Percentiles rank a stretch among this genome's conserved stretches.
Evolutionary conservation across 2,797 vertebrate genomes (phyloP).

Genomic region (Chromis chromis): DNA sequence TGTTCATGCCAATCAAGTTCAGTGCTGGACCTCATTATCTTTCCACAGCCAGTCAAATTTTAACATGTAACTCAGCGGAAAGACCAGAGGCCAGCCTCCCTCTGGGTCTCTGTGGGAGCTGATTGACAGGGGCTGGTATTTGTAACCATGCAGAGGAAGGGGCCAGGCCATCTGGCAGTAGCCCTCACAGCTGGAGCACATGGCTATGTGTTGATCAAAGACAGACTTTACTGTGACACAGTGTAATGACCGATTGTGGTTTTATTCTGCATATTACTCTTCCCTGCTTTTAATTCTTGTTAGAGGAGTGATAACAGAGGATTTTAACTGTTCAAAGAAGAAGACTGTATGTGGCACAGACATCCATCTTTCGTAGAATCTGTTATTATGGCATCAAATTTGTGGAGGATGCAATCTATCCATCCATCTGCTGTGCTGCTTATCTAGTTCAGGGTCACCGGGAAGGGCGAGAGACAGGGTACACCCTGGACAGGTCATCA

Average conservation of each 20-base stretch:
- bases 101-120: slow-evolving; percentile 62
- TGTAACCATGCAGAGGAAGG: slow-evolving; percentile 71
- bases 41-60: slow-evolving; percentile 42
- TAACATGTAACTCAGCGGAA: slow-evolving; percentile 49
- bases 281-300: slow-evolving; percentile 15
- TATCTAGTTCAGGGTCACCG: slow-evolving; percentile 28
- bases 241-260: slow-evolving; percentile 32
- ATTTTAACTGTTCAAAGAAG: slow-evolving; percentile 5
- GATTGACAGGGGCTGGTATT: slow-evolving; percentile 82
- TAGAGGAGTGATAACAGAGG: not conserved
- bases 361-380: slow-evolving; percentile 5
- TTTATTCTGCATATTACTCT: slow-evolving; percentile 13
- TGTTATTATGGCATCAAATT: slow-evolving; percentile 18
- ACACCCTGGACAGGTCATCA: slow-evolving; percentile 27
- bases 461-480: not conserved
- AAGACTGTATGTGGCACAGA: slow-evolving; percentile 5
- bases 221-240: slow-evolving; percentile 42
- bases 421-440: slow-evolving; percentile 27
- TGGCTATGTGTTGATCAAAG: slow-evolving; percentile 56
- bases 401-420: slow-evolving; percentile 14
- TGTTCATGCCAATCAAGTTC: slow-evolving; percentile 64
- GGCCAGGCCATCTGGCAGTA: slow-evolving; percentile 76
- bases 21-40: slow-evolving; percentile 69
- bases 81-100: slow-evolving; percentile 57
- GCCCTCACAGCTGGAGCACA: slow-evolving; percentile 77